Base-by-base conservation (phyloP, 1,140 invertebrate species). In the Geopemphigus sp. region DNA sequence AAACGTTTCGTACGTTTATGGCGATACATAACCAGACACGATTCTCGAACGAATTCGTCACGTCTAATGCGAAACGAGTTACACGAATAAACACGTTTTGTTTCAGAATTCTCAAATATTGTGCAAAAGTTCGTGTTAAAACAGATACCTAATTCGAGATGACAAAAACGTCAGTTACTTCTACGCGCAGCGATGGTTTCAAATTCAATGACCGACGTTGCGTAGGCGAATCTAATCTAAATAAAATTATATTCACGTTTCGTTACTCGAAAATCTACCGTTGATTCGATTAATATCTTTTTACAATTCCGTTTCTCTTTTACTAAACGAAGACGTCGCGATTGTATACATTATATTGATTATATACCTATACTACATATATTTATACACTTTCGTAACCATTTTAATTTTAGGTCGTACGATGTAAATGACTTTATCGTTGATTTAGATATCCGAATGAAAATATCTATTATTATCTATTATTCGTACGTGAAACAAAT, bases 51-150 rank as follows among this genome's bases (percentile, higher is more conserved):
- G 8, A 39, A 39, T 4, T 39, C 8, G 8, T 39, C 8, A 39
- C 3, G 8, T 39, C 8, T 39, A 39, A 39, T 39, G 8, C 32
- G 32, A 39, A 39, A 39, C 8, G 32, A 4, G 3, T 39, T 4
- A 39, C 8, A 8, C 32, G 32, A 39, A 39, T 39, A 39, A 39
- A 39, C 8, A 8, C 32, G 8, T 1, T 74, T 74, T 57, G 15
- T 59, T 78, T 78, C 74, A 78, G 74, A 63, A 78, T 50, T 63
- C 74, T 24, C 74, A 63, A 78, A 78, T 78, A 61, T 61, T 78
- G 4, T 78, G 74, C 17, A 50, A 50, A 45, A 78, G 22, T 29
- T 63, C 12, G 12, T 78, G 74, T 63, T 78, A 26, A 78, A 72
- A 29, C 26, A 0, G 5, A 72, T 6, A 5, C 1, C 26, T 1